Base-by-base conservation (phyloP, 2,888 invertebrate species). In the Phlogophora meticulosa region DNA sequence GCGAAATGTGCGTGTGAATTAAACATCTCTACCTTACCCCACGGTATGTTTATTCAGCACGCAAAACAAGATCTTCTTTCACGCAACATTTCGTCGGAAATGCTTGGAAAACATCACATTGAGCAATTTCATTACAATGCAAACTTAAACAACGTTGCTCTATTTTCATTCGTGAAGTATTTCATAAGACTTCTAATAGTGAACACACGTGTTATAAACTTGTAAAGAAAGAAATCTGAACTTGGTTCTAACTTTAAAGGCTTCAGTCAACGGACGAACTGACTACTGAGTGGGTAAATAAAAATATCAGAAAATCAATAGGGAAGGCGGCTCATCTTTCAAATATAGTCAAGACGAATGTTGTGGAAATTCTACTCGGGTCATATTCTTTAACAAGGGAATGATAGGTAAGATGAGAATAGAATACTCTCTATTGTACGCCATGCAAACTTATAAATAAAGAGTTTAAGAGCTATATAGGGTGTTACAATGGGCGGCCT, bases 181-280 rank as follows among this genome's bases (percentile, higher is more conserved):
- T 58, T 49, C 36, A 45, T 57, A 76, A 40, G 64, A 56, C 64
- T 72, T 77, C 61, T 17, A 45, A 32, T 38, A 7, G 53, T 43
- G 38, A 15, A 56, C 38, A 48, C 53, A 43, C 24, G 43, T 40
- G 38, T 65, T 9, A 7, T 36, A 51, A 43, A 58, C 34, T 51
- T 60, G 9, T 58, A 20, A 34, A n/a, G 32, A 45, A 61, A 45
- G 57, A 70, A 76, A 64, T 73, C 17, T 73, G 49, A 64, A 56
- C 64, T 60, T 56, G 43, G 28, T 48, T 15, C 4, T 3, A 13
- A 58, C 63, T 69, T 69, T 9, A 73, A 75, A 63, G 73, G 76
- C 46, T 73, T 73, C 72, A 9, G 62, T 48, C 69, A 62, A 58
- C 49, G 57, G 0, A 43, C 62, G 46, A 22, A 22, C 20, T 13